These are phyloP conservation scores for Apis cerana DNA, from an alignment of 1,140 invertebrate genomes.

Conservation along the genomic window DNA sequence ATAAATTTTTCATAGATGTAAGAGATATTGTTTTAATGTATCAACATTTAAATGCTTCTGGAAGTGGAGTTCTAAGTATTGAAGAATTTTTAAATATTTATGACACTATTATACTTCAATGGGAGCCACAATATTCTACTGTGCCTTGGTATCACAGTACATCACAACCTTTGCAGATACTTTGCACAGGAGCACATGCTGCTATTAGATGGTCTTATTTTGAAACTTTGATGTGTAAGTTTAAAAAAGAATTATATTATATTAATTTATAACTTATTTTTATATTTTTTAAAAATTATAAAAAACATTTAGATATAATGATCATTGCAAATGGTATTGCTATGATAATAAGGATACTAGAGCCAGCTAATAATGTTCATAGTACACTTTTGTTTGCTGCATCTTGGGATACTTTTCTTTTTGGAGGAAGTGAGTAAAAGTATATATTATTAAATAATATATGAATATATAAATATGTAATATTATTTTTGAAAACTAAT, in stretches of 20 bases:
- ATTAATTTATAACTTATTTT: background rate
- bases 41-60: conserved; percentile 88
- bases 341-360: conserved; percentile 84
- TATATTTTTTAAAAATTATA: conserved; percentile 20
- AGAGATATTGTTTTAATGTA: conserved; percentile 91
- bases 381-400: conserved; percentile 85
- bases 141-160: conserved; percentile 87
- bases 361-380: conserved; percentile 80
- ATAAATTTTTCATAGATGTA: conserved; percentile 82
- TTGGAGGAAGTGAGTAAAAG: conserved; percentile 84
- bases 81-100: conserved; percentile 92
- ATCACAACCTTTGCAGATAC: conserved; percentile 83
- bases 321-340: conserved; percentile 87
- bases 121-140: conserved; percentile 86
- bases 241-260: background rate
- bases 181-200: conserved; percentile 84
- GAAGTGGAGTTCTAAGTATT: conserved; percentile 84
- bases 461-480: background rate
- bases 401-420: conserved; percentile 89
- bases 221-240: conserved; percentile 88
- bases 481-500: background rate
- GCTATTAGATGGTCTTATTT: conserved; percentile 87
- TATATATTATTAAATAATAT: background rate
- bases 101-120: conserved; percentile 87
- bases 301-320: conserved; percentile 82